Evolutionary conservation across 1,140 invertebrate species (phyloP), one percentile per base, ranked within the genome.

Genomic region (Phortica variegata): DNA sequence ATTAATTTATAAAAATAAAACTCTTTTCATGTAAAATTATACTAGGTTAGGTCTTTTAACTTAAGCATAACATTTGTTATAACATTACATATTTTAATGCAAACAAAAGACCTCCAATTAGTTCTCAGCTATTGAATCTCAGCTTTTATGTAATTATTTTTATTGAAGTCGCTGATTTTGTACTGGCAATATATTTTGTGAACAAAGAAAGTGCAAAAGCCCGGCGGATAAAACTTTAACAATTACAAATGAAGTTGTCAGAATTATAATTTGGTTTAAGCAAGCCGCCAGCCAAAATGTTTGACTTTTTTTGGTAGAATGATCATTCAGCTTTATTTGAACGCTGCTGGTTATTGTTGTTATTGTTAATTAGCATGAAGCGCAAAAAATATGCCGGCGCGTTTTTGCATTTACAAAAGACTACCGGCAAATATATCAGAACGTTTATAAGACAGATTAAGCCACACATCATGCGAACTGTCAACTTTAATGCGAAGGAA

Each of bases 221-320:
- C 23, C 10, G 5, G 5, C 5, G 10, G 23, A 26, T 10, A 26
- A 26, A 26, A 26, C 5, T 26, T 26, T 12, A 41, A 43, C 29
- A 47, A 48, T 48, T 66, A 62, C 56, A 68, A 68, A 68, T 68
- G 63, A 68, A 68, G 63, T 68, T 69, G 65, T 68, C 63, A 68
- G 52, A 68, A 63, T 69, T 63, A 63, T 58, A 69, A 68, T 68
- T 68, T 68, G 65, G 62, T 68, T 68, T 68, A 68, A 65, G 52
- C 40, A 40, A 41, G 41, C 12, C 18, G 36, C 38, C 39, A 39
- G 21, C 23, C 5, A 10, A 26, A 26, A 26, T 26, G 5, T 26
- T 26, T n/a, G n/a, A n/a, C n/a, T n/a, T n/a, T n/a, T n/a, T n/a
- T n/a, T n/a, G n/a, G n/a, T n/a, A n/a, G n/a, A n/a, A n/a, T n/a